These are phyloP conservation scores for Argyra leucocephala DNA, from an alignment of 2,888 invertebrate genomes.

Conservation along the genomic window DNA sequence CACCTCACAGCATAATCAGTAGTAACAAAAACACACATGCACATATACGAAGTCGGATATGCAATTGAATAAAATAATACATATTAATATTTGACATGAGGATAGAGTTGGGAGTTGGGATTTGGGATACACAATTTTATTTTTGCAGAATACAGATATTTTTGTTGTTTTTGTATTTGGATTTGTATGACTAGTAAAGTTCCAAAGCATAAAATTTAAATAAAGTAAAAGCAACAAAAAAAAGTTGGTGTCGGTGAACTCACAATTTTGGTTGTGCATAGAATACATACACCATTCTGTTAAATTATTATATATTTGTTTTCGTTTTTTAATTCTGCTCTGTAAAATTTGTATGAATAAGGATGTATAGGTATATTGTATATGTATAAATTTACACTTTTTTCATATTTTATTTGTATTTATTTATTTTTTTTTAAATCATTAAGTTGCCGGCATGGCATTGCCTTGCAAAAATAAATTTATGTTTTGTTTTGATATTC, in stretches of 20 bases:
- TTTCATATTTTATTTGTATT: neutral
- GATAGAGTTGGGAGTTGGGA: too few relatives aligned
- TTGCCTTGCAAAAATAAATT: too few relatives aligned
- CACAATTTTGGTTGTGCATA: neutral
- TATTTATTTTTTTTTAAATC: neutral
- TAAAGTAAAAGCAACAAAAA: neutral
- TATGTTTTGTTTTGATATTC: too few relatives aligned
- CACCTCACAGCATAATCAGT: too few relatives aligned
- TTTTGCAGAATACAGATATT: too few relatives aligned
- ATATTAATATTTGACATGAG: too few relatives aligned
- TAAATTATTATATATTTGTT: neutral
- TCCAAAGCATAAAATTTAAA: too few relatives aligned
- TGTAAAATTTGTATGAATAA: too few relatives aligned
- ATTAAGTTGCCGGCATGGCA: neutral
- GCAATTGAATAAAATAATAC: neutral
- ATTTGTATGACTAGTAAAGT: too few relatives aligned
- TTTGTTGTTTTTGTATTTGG: too few relatives aligned
- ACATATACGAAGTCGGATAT: neutral
- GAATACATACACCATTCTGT: neutral
- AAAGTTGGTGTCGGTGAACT: constrained; percentile 9
- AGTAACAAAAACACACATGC: too few relatives aligned
- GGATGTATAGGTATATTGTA: neutral
- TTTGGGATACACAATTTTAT: too few relatives aligned
- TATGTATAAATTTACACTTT: neutral
- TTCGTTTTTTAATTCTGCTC: neutral